These are phyloP conservation scores for Suncus etruscus DNA, from an alignment of 2,113 vertebrate species.

Conservation along the genomic window DNA sequence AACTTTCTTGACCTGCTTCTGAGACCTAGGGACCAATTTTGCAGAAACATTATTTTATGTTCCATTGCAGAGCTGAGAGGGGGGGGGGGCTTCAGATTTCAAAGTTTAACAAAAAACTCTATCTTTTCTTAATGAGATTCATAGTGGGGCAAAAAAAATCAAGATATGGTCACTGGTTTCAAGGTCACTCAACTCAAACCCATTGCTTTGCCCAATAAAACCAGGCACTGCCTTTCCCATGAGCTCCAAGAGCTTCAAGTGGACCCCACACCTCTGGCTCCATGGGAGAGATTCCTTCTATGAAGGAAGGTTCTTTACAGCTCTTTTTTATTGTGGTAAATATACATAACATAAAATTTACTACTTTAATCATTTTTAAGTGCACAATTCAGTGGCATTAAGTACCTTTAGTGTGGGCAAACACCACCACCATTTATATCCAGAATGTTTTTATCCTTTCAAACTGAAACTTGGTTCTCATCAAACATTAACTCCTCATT, in stretches of 20 bases:
- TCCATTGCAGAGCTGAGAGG: conserved; percentile 16
- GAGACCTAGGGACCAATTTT: not conserved
- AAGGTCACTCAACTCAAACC: not conserved
- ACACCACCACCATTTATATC: not conserved
- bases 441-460: not conserved
- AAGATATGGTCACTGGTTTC: not conserved
- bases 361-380: not conserved
- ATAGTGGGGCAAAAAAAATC: not conserved
- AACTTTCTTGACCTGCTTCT: not conserved
- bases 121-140: not conserved
- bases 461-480: not conserved
- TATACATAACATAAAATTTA: not conserved
- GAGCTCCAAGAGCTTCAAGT: not conserved
- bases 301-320: not conserved
- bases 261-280: not conserved
- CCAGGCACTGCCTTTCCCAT: rapidly evolving
- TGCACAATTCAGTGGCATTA: not conserved
- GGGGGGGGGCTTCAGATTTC: not conserved
- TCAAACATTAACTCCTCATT: not conserved
- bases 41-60: not conserved
- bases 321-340: conserved; percentile 14
- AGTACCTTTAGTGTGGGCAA: not conserved
- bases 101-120: not conserved
- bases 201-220: not conserved
- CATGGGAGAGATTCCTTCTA: not conserved